These are phyloP conservation scores for Cyclophora albipunctata DNA, from an alignment of 2,888 invertebrate species.

Conservation along the genomic window DNA sequence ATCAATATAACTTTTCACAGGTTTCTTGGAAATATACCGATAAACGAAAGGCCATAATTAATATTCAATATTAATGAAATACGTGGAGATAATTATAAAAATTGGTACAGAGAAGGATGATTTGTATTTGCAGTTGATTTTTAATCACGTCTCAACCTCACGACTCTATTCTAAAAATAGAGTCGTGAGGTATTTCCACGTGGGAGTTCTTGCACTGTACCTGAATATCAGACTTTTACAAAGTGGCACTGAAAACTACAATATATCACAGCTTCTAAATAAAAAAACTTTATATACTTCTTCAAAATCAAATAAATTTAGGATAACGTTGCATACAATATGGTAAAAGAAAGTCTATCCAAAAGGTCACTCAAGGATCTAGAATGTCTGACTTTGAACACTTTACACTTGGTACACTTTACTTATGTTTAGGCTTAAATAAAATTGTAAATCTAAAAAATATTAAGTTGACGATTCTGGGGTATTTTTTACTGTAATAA, in stretches of 20 bases:
- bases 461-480: constrained; percentile 36
- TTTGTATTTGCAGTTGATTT: constrained; percentile 20
- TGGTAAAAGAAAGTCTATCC: constrained; percentile 64
- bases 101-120: too few species aligned
- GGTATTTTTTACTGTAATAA: constrained; percentile 38
- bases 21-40: too few species aligned
- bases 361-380: constrained; percentile 72
- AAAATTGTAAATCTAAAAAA: constrained; percentile 44
- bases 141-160: constrained; percentile 28
- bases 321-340: constrained; percentile 50
- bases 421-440: constrained; percentile 50
- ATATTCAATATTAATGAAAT: too few species aligned
- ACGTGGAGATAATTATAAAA: too few species aligned
- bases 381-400: constrained; percentile 55
- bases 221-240: constrained; percentile 51
- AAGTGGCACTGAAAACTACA: constrained; percentile 54
- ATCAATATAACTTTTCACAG: too few species aligned
- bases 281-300: constrained; percentile 33
- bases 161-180: constrained; percentile 57
- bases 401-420: constrained; percentile 53
- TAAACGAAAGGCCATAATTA: too few species aligned
- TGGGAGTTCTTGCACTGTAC: constrained; percentile 68
- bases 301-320: constrained; percentile 34
- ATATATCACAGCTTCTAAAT: constrained; percentile 56
- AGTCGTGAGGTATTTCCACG: constrained; percentile 72